Conservation (phyloP, 2,797 vertebrate genomes). For the Natrix natrix region DNA sequence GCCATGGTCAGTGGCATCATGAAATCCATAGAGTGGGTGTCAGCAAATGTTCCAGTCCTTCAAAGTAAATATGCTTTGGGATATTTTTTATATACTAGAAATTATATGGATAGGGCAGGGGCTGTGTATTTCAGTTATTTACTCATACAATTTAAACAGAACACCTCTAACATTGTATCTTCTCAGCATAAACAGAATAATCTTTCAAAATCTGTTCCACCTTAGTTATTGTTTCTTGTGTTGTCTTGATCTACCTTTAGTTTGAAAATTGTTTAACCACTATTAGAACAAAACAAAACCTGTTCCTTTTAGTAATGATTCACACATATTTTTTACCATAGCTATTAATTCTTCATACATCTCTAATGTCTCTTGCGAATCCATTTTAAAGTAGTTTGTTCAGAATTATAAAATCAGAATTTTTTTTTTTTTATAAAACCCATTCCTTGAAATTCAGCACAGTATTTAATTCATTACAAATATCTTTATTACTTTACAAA, state of each 20-base stretch:
- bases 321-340: too few relatives aligned
- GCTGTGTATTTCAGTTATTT: not conserved
- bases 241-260: not conserved
- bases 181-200: not conserved
- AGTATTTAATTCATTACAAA: not conserved
- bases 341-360: too few relatives aligned
- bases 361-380: too few relatives aligned
- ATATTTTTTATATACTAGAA: not conserved
- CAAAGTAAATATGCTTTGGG: not conserved
- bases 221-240: not conserved
- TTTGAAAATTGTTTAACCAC: not conserved
- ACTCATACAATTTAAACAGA: not conserved
- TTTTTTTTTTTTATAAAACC: too few relatives aligned
- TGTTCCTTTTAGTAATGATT: not conserved
- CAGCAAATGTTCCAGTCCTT: not conserved
- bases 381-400: too few relatives aligned
- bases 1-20: not conserved
- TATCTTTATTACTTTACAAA: not conserved
- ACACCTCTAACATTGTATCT: not conserved
- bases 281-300: not conserved
- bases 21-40: not conserved
- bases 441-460: not conserved
- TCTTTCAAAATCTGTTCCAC: not conserved
- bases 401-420: too few relatives aligned
- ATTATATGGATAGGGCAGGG: not conserved